Evolutionary conservation across 2,888 invertebrate genomes (phyloP).

Genomic region (Orthonevra nobilis): DNA sequence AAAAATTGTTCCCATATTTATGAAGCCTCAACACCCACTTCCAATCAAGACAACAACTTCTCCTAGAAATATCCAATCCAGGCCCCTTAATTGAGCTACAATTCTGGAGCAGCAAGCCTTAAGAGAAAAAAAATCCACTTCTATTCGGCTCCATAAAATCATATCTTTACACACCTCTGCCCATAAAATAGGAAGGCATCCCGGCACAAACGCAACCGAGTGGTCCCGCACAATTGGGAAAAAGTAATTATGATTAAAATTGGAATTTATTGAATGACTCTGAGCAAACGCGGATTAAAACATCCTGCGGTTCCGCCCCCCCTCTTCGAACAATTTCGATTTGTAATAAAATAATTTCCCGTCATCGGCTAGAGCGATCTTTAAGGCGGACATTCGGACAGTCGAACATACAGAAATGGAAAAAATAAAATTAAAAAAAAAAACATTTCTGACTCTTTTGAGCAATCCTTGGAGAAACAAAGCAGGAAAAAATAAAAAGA

Average conservation of each 20-base stretch:
- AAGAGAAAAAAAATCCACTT: too few relatives aligned
- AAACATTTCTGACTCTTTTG: background rate
- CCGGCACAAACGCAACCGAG: background rate
- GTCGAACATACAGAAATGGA: background rate
- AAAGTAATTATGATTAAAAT: constrained; percentile 73
- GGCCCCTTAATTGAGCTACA: constrained; percentile 62
- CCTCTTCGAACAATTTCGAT: constrained; percentile 72
- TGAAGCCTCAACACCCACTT: constrained; percentile 56
- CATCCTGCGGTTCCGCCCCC: constrained; percentile 72
- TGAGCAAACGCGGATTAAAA: constrained; percentile 72
- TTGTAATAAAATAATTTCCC: constrained; percentile 73
- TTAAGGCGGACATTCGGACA: constrained; percentile 52
- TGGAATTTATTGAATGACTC: constrained; percentile 73
- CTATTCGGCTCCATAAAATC: constrained; percentile 58
- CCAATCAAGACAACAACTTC: constrained; percentile 56
- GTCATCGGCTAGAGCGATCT: constrained; percentile 66
- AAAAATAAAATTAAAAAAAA: too few relatives aligned
- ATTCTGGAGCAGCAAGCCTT: constrained; percentile 31
- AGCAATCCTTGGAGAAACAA: constrained; percentile 46
- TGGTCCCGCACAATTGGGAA: constrained; percentile 40
- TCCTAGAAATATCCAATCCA: constrained; percentile 7
- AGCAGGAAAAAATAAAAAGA: too few relatives aligned
- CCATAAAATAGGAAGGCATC: constrained; percentile 34
- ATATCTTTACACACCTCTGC: constrained; percentile 66
- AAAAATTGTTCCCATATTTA: constrained; percentile 45